A percentile compares a stretch with the other conserved stretches of the same genome.
phyloP scores from a whole-genome alignment of 2,113 vertebrate species.

The Dromiciops gliroides region DNA sequence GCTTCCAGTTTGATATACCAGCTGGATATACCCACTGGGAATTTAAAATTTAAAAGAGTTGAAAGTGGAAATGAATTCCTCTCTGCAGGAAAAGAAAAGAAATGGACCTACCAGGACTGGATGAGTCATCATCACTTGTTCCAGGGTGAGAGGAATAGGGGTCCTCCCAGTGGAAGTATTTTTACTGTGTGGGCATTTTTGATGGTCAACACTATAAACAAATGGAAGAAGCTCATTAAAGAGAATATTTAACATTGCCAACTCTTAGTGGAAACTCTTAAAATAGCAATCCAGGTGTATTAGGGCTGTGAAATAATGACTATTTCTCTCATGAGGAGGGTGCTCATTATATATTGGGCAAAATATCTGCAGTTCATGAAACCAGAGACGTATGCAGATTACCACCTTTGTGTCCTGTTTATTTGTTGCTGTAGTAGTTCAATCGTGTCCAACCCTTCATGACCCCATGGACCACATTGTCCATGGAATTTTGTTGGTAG shows the following conservation, averaged over 20 bases:
- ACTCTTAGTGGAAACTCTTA: not conserved
- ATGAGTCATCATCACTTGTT: not conserved
- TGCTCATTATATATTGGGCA: not conserved
- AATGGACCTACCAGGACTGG: not conserved
- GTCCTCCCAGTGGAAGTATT: not conserved
- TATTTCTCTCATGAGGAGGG: not conserved
- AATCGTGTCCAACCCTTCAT: not conserved
- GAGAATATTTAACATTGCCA: not conserved
- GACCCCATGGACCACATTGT: not conserved
- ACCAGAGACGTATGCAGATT: not conserved
- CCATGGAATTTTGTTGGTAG: not conserved
- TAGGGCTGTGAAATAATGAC: not conserved
- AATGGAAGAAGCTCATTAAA: not conserved
- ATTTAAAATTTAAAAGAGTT: not conserved
- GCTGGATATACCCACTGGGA: not conserved
- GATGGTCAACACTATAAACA: not conserved
- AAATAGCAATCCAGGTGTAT: not conserved
- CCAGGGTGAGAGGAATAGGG: not conserved
- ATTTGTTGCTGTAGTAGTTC: not conserved
- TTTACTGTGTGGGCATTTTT: accelerated
- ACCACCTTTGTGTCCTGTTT: not conserved
- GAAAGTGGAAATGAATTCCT: not conserved
- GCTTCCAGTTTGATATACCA: not conserved
- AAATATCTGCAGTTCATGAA: not conserved
- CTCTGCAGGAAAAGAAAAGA: not conserved